Evolutionary conservation across 2,113 vertebrate species (phyloP).

Genomic region (Stictonetta naevosa): DNA sequence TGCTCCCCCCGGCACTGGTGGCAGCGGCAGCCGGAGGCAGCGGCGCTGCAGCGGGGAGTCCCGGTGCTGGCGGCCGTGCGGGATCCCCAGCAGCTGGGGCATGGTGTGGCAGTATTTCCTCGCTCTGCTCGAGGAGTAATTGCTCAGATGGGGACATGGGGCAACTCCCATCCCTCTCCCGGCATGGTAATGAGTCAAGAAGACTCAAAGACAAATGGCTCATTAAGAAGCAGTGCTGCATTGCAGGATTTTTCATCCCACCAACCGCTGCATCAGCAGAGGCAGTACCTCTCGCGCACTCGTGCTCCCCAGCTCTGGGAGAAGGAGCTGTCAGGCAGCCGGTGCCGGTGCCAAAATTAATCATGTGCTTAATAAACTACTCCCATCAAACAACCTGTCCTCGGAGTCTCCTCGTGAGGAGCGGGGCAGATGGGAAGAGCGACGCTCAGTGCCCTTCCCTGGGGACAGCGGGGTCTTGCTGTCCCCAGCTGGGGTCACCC

Average conservation of each 20-base stretch:
- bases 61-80: neutral
- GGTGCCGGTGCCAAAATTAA: conserved; percentile 63
- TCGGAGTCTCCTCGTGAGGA: neutral
- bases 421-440: neutral
- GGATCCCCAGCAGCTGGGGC: conserved; percentile 59
- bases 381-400: neutral
- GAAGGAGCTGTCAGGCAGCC: conserved; percentile 64
- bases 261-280: conserved; percentile 76
- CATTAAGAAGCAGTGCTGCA: conserved; percentile 81
- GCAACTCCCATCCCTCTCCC: conserved; percentile 66
- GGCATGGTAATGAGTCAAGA: conserved; percentile 76
- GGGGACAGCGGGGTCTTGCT: neutral
- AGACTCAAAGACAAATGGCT: conserved; percentile 77
- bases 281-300: conserved; percentile 56
- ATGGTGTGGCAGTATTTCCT: conserved; percentile 14
- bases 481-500: neutral
- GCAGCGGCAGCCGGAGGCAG: neutral
- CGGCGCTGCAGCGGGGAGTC: neutral
- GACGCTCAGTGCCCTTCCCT: no score
- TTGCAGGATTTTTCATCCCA: conserved; percentile 76
- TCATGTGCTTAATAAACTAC: conserved; percentile 60
- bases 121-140: conserved; percentile 50
- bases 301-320: conserved; percentile 44
- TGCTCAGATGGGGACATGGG: conserved; percentile 62
- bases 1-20: neutral